phyloP scores from a whole-genome alignment of 2,113 vertebrate genomes.

The Chaetodon auriga region DNA sequence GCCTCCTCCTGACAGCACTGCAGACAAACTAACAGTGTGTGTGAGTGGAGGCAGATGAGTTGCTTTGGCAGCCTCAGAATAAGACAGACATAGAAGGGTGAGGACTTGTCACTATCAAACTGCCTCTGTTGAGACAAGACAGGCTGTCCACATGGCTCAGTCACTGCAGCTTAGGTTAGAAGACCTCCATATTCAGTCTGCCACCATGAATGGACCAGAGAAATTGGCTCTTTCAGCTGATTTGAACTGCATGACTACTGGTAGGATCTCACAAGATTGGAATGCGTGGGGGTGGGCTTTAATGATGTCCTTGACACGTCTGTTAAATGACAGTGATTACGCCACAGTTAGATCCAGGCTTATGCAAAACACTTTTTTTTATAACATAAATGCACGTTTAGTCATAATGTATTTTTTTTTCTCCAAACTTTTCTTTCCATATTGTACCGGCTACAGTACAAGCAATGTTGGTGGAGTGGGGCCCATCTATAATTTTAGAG shows the following conservation, averaged over 20 bases:
- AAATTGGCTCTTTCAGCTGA: slow-evolving; percentile 54
- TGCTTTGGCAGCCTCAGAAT: slow-evolving; percentile 71
- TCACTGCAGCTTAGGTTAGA: slow-evolving; percentile 61
- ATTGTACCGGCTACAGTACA: background rate
- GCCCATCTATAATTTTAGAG: background rate
- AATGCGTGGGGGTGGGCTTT: slow-evolving; percentile 31
- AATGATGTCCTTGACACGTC: slow-evolving; percentile 61
- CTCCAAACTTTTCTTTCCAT: background rate
- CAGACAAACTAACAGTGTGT: slow-evolving; percentile 73
- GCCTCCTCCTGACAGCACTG: slow-evolving; percentile 68
- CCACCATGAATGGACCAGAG: slow-evolving; percentile 40
- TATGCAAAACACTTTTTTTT: slow-evolving; percentile 23
- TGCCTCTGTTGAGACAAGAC: slow-evolving; percentile 72
- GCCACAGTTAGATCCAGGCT: slow-evolving; percentile 3
- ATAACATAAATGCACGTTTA: background rate
- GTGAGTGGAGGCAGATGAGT: slow-evolving; percentile 76
- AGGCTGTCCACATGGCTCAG: slow-evolving; percentile 73
- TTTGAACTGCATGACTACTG: slow-evolving; percentile 38
- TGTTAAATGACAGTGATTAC: slow-evolving; percentile 31
- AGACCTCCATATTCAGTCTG: slow-evolving; percentile 61
- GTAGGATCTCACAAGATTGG: slow-evolving; percentile 24
- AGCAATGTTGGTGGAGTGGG: background rate
- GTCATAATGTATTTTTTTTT: background rate
- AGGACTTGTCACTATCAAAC: slow-evolving; percentile 77
- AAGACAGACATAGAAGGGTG: slow-evolving; percentile 65